Evolutionary conservation across 2,797 vertebrate genomes (phyloP).

Genomic region (Oreortyx pictus): DNA sequence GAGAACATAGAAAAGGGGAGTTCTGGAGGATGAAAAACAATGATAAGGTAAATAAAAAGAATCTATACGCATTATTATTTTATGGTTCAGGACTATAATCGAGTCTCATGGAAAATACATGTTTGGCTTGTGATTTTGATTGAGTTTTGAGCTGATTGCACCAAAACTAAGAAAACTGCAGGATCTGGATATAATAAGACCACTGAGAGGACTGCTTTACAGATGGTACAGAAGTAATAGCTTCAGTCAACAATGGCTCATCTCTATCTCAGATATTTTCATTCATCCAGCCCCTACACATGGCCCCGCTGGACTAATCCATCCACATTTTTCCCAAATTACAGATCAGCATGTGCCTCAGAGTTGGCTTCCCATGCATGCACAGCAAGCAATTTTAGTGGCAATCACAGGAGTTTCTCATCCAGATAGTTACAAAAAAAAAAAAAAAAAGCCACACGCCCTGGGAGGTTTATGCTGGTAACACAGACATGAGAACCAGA

Average conservation of each 20-base stretch:
- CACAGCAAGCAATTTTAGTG: neutral
- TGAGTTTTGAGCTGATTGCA: neutral
- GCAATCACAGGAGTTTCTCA: neutral
- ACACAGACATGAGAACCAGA: fast-evolving
- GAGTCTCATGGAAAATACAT: neutral
- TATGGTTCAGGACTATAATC: neutral
- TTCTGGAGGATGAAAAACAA: neutral
- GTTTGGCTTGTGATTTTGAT: neutral
- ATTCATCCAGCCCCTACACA: neutral
- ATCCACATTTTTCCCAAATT: neutral
- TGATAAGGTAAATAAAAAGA: neutral
- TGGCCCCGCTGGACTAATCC: neutral
- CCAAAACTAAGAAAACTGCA: neutral
- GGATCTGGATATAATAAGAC: neutral
- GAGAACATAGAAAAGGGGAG: neutral
- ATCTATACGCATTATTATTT: neutral
- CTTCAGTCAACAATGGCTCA: neutral
- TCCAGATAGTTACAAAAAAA: neutral
- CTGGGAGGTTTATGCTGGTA: neutral
- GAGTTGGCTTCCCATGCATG: neutral
- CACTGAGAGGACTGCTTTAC: neutral
- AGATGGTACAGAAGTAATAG: neutral
- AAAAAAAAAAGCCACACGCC: neutral
- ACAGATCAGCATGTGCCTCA: neutral
- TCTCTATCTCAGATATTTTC: neutral